A percentile compares a stretch with the other conserved stretches of the same genome.
These are phyloP conservation scores for Drosophila prolongata DNA, from an alignment of 2,888 invertebrate species.

Conservation along the genomic window DNA sequence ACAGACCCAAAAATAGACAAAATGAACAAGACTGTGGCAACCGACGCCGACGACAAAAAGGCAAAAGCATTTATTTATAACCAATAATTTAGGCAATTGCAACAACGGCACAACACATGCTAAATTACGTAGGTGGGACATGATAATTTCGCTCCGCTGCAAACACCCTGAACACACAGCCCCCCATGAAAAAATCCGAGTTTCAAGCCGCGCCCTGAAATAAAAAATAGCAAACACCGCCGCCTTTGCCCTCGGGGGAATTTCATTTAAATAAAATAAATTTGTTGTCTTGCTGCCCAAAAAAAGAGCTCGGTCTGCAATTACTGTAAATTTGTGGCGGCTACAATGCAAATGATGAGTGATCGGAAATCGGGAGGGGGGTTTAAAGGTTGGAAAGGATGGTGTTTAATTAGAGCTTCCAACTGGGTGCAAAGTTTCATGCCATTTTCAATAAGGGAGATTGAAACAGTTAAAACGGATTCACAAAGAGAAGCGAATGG, in stretches of 20 bases:
- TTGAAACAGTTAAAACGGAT: background rate
- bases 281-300: slow-evolving; percentile 60
- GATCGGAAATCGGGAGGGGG: slow-evolving; percentile 1
- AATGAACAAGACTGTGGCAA: slow-evolving; percentile 47
- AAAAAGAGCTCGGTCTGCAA: slow-evolving; percentile 60
- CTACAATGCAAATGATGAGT: slow-evolving; percentile 53
- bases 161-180: slow-evolving; percentile 59
- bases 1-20: slow-evolving; percentile 70
- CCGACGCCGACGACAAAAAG: slow-evolving; percentile 40
- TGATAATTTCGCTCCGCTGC: slow-evolving; percentile 66
- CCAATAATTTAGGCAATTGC: slow-evolving; percentile 70
- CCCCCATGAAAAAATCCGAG: slow-evolving; percentile 32
- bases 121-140: slow-evolving; percentile 80
- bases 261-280: slow-evolving; percentile 80
- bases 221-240: slow-evolving; percentile 57
- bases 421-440: slow-evolving; percentile 24
- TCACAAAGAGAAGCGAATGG: background rate
- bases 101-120: slow-evolving; percentile 61
- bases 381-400: background rate
- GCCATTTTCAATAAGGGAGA: background rate
- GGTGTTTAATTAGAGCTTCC: slow-evolving; percentile 24
- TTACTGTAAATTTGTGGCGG: slow-evolving; percentile 66
- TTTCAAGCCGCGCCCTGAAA: slow-evolving; percentile 70
- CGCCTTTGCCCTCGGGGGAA: slow-evolving; percentile 63
- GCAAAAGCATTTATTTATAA: slow-evolving; percentile 70